Evolutionary conservation across 2,888 invertebrate genomes (phyloP), one percentile per base, ranked within the genome.

Genomic region (Drosophila multiciliata): DNA sequence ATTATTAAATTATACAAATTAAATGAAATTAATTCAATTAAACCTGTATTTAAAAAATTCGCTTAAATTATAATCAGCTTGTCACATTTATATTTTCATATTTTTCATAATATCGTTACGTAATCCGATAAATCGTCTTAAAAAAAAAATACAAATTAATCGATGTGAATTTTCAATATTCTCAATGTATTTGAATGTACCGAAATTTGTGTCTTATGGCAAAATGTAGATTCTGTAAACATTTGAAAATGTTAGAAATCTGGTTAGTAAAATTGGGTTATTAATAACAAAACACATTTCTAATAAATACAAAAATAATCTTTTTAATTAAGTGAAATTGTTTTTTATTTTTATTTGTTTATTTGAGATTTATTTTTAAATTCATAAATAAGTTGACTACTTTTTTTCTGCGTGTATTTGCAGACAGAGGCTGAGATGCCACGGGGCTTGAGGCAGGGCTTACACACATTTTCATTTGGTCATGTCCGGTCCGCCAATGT

Each of bases 401-500:
- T 45, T 45, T 45, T 20, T 23, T 23, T 45, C 45, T 15, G 23
- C 15, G 23, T 45, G 45, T 15, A 15, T 15, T 23, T 20, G 29
- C 29, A 32, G 29, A 11, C 35, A 38, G 49, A 26, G 38, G 45
- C 64, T 66, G 60, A 87, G 84, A 78, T 48, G 73, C 73, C 60
- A 75, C 74, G 74, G 79, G 73, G 65, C 71, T 62, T 52, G 68
- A 62, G 75, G 66, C 68, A 66, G 67, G 76, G 58, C 40, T 73
- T 78, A 84, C 84, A 84, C 84, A 87, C 82, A 85, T 83, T 87
- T 90, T 88, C 87, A 90, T 89, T 90, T 87, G 83, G 90, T 85
- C 83, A 89, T 86, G 91, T 90, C 91, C 91, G 90, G 88, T 87
- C 73, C 77, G 82, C 65, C 79, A 89, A 81, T 91, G 90, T 92